phyloP scores from a whole-genome alignment of 2,888 invertebrate genomes.

The Drosophila pegasa region DNA sequence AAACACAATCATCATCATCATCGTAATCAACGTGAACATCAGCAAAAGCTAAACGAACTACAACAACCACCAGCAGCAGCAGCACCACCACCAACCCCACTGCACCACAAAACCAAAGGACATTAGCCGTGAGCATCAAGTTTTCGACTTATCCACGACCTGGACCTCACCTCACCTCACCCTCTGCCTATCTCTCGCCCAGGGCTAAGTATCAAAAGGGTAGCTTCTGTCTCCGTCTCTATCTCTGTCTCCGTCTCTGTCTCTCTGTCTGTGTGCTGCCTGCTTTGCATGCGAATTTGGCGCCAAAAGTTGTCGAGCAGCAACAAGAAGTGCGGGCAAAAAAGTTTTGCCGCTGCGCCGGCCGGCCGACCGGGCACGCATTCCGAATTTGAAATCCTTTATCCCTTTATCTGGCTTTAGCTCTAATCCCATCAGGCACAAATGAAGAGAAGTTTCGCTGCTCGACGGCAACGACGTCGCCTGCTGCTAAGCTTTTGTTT shows the following conservation, averaged over 20 bases:
- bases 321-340: constrained; percentile 31
- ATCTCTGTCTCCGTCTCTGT: constrained; percentile 14
- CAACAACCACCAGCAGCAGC: constrained; percentile 27
- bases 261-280: constrained; percentile 29
- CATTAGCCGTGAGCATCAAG: constrained; percentile 77
- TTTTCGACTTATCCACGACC: constrained; percentile 81
- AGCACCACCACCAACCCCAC: background rate
- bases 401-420: constrained; percentile 85
- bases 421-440: constrained; percentile 85
- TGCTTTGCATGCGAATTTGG: constrained; percentile 79
- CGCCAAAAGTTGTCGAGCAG: constrained; percentile 67
- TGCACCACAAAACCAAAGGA: constrained; percentile 60
- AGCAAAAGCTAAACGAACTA: constrained; percentile 12
- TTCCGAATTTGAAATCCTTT: constrained; percentile 82
- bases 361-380: constrained; percentile 56
- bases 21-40: constrained; percentile 22
- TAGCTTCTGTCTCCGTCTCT: constrained; percentile 21
- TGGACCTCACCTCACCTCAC: constrained; percentile 49
- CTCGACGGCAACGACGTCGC: constrained; percentile 36
- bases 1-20: constrained; percentile 53
- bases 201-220: constrained; percentile 46
- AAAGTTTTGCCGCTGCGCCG: constrained; percentile 34
- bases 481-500: constrained; percentile 74
- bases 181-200: background rate
- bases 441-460: constrained; percentile 83